These are phyloP conservation scores for Seriola quinqueradiata DNA, from an alignment of 2,113 vertebrate species.

Conservation along the genomic window DNA sequence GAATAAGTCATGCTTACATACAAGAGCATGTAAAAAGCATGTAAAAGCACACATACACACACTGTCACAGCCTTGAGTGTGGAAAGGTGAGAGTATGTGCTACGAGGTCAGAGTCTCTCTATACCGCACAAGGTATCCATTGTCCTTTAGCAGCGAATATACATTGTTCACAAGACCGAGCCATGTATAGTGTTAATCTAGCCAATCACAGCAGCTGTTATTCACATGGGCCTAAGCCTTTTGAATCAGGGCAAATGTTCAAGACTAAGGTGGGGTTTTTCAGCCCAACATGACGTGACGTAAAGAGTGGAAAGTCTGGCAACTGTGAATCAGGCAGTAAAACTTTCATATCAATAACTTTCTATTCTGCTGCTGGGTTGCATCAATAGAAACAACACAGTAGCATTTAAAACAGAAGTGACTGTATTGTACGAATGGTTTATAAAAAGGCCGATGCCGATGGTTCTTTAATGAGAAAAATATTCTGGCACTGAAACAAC, in stretches of 20 bases:
- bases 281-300: conserved; percentile 37
- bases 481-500: not conserved
- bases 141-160: conserved; percentile 52
- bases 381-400: not conserved
- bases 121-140: conserved; percentile 55
- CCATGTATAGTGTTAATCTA: conserved; percentile 41
- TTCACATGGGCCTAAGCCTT: conserved; percentile 52
- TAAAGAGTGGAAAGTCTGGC: conserved; percentile 12
- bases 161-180: conserved; percentile 67
- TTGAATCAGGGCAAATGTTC: conserved; percentile 50
- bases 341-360: not conserved
- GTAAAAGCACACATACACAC: conserved; percentile 5
- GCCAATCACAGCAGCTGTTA: conserved; percentile 43
- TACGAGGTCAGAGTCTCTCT: conserved; percentile 27
- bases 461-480: conserved; percentile 2
- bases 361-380: not conserved
- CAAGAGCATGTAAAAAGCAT: conserved; percentile 17
- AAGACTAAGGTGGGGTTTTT: conserved; percentile 42
- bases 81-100: conserved; percentile 33
- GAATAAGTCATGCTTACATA: conserved; percentile 9
- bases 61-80: conserved; percentile 23
- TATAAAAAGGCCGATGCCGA: not conserved
- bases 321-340: not conserved
- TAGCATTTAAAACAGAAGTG: not conserved
- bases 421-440: not conserved